Percentiles rank a stretch among this genome's conserved stretches.
Evolutionary conservation across 2,888 invertebrate genomes (phyloP).

Genomic region (Caenorhabditis afra): DNA sequence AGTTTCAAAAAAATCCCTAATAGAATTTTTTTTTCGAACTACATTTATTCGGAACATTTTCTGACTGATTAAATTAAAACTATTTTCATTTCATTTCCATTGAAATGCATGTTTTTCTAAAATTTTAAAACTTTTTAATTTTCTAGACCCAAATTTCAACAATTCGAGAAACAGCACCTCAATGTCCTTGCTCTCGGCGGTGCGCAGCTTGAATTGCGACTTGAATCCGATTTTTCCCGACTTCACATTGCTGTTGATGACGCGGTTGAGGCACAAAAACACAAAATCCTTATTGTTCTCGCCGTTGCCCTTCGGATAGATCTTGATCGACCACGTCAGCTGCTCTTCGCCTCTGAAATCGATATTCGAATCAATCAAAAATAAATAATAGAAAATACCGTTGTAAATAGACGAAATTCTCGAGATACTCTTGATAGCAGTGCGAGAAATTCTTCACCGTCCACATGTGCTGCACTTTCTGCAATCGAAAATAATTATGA

Average conservation of each 20-base stretch:
- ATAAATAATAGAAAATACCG: no score
- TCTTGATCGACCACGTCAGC: constrained; percentile 80
- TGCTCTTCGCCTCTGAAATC: constrained; percentile 71
- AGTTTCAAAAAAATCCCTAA: no score
- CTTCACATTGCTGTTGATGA: constrained; percentile 66
- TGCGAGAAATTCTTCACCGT: constrained; percentile 81
- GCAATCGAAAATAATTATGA: no score
- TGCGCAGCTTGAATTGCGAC: constrained; percentile 79
- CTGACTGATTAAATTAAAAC: no score
- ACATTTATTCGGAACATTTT: no score
- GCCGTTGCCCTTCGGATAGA: constrained; percentile 81
- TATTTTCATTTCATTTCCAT: no score
- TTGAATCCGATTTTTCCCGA: constrained; percentile 77
- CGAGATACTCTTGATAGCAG: constrained; percentile 78
- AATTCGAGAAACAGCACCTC: constrained; percentile 69
- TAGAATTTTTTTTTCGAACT: no score
- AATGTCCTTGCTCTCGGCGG: constrained; percentile 80
- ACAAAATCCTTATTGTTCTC: constrained; percentile 81
- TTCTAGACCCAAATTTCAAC: no score
- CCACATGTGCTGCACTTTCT: constrained; percentile 80
- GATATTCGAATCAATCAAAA: no score
- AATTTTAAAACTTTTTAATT: no score
- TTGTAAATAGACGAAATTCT: constrained; percentile 80
- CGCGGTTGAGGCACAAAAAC: constrained; percentile 80
- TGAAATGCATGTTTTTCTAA: no score